Evolutionary conservation across 1,140 invertebrate genomes (phyloP), one percentile per base, ranked within the genome.

Genomic region (Eupeodes corollae): DNA sequence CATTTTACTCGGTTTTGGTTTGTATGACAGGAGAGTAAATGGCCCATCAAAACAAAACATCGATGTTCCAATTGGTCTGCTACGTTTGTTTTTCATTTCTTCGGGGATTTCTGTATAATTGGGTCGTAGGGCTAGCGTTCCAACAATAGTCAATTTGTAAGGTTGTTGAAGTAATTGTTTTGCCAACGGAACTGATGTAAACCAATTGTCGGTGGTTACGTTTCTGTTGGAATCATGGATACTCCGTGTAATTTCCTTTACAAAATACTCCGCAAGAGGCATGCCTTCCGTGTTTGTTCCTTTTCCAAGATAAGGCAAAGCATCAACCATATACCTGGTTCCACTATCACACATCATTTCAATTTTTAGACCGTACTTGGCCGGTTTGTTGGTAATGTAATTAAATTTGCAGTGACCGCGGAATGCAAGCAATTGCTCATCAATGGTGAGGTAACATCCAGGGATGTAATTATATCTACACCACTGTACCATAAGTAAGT

Each of bases 331-430:
- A 39, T 64, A 70, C 39, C 42, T 50, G 26, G 44, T 56, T 48
- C 48, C 53, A 14, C 52, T 44, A 45, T 63, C 59, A 31, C 39
- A 48, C 21, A 26, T 26, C 18, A 42, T 50, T 40, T 52, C 56
- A 33, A 65, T 52, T 54, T 71, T 72, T 46, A 72, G 54, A 5
- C 66, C 72, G 54, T 71, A 74, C 49, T 63, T 63, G 11, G 45
- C 52, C 14, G 61, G 61, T 38, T 70, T 65, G 13, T 35, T 47
- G n/a, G 53, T 51, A 11, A 61, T 65, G 46, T 65, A 67, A 43
- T 48, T 44, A 50, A 61, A 59, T 8, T 47, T 43, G 50, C 58
- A 63, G 14, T 44, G 37, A 38, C 58, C 54, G 15, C 57, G 38
- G 52, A 62, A 69, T 10, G 32, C 41, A 13, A 55, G n/a, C 14